phyloP scores from a whole-genome alignment of 2,113 vertebrate genomes.

The Dermatemys mawii region DNA sequence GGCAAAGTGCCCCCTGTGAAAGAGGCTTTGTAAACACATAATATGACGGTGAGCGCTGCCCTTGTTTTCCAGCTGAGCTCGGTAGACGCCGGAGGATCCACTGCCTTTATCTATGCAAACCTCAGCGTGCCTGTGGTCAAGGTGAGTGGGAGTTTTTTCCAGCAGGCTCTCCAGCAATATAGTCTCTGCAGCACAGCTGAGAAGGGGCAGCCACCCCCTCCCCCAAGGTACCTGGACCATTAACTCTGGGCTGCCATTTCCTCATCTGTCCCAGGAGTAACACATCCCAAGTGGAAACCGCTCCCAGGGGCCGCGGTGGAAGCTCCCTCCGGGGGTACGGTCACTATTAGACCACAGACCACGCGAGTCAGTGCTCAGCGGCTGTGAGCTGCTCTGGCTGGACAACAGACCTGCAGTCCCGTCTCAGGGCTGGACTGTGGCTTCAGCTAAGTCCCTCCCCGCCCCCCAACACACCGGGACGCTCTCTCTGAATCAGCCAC shows the following conservation, averaged over 20 bases:
- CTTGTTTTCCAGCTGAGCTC: constrained; percentile 84
- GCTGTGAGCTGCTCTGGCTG: not conserved
- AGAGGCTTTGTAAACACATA: not conserved
- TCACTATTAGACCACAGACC: not conserved
- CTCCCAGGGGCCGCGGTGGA: accelerated
- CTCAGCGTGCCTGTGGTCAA: constrained; percentile 90
- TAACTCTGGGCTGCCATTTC: not conserved
- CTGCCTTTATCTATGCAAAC: constrained; percentile 92
- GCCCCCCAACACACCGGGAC: too few species aligned
- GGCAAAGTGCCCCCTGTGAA: too few species aligned
- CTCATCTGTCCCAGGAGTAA: not conserved
- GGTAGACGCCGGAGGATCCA: constrained; percentile 91
- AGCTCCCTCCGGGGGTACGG: not conserved
- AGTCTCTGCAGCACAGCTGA: not conserved
- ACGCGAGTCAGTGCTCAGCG: not conserved
- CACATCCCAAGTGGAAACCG: accelerated
- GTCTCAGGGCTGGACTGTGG: not conserved
- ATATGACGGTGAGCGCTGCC: accelerated
- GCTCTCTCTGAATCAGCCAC: not conserved
- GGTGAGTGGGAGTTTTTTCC: constrained; percentile 75
- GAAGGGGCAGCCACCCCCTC: not conserved
- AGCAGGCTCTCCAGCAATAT: accelerated
- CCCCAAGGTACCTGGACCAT: accelerated
- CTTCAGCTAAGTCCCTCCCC: too few species aligned
- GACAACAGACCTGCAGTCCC: not conserved